Evolutionary conservation across 1,140 invertebrate genomes (phyloP).

Genomic region (Heliconius nattereri): DNA sequence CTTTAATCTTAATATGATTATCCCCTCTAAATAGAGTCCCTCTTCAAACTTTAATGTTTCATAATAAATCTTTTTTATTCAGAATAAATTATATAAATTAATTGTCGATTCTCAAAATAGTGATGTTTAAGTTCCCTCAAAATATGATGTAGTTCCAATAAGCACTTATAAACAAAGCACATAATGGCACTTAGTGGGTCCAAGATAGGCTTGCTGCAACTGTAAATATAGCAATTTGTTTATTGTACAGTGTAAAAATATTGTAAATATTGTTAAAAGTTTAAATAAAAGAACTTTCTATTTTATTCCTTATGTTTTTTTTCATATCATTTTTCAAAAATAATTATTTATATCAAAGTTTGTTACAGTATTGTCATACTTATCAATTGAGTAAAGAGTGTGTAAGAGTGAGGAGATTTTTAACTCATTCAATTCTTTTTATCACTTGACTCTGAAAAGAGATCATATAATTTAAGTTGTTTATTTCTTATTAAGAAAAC

Average conservation of each 20-base stretch:
- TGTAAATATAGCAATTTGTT: constrained; percentile 40
- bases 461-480: too few species aligned
- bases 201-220: constrained; percentile 54
- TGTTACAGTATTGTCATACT: too few species aligned
- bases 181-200: constrained; percentile 61
- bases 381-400: neutral
- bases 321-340: neutral
- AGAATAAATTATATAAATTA: neutral
- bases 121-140: neutral
- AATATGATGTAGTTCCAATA: neutral
- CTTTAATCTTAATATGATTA: neutral
- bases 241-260: constrained; percentile 61
- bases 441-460: too few species aligned
- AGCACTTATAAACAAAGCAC: constrained; percentile 45
- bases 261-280: constrained; percentile 73
- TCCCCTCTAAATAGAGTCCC: too few species aligned
- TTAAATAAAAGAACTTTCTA: constrained; percentile 71
- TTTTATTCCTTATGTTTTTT: constrained; percentile 18
- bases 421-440: too few species aligned
- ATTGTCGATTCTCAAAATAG: neutral
- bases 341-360: neutral
- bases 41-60: neutral
- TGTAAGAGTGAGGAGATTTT: too few species aligned
- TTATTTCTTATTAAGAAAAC: too few species aligned
- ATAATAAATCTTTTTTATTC: neutral